phyloP scores from a whole-genome alignment of 1,140 invertebrate species.

The Metaphire vulgaris region DNA sequence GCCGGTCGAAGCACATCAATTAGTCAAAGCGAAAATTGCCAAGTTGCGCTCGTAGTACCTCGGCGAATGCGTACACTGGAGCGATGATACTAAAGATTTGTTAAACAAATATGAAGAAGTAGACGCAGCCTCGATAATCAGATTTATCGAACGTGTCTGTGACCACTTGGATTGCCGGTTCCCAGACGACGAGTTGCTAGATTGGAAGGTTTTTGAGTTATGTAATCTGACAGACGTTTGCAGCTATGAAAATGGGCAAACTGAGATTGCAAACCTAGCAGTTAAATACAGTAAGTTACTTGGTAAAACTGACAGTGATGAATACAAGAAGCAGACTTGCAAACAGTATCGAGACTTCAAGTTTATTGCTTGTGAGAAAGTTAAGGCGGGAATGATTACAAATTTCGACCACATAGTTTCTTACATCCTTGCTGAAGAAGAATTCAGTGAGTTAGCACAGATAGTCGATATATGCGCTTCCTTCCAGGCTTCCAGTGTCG shows the following conservation, averaged over 20 bases:
- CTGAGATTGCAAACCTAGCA: not conserved
- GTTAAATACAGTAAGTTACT: not conserved
- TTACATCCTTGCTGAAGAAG: not conserved
- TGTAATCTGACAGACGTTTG: not conserved
- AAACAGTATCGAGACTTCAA: slow-evolving; percentile 8
- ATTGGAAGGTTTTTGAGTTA: slow-evolving; percentile 1
- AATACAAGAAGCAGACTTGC: not conserved
- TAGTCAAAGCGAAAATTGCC: slow-evolving; percentile 1
- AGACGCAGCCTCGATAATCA: not conserved
- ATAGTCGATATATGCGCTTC: slow-evolving; percentile 8
- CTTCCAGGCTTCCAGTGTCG: slow-evolving; percentile 14
- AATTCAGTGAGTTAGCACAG: not conserved
- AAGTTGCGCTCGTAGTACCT: not conserved
- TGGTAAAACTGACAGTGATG: not conserved
- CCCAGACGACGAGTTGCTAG: not conserved
- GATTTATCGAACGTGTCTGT: slow-evolving; percentile 1
- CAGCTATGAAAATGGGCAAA: not conserved
- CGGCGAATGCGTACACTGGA: not conserved
- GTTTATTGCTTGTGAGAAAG: slow-evolving; percentile 12
- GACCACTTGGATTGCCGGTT: not conserved
- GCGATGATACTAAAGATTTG: not conserved
- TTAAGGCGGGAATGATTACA: slow-evolving; percentile 6
- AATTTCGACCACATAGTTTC: not conserved
- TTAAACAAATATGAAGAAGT: not conserved
- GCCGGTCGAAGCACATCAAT: not conserved